Evolutionary conservation across 2,888 invertebrate genomes (phyloP).

Genomic region (Diadegma fenestrale): DNA sequence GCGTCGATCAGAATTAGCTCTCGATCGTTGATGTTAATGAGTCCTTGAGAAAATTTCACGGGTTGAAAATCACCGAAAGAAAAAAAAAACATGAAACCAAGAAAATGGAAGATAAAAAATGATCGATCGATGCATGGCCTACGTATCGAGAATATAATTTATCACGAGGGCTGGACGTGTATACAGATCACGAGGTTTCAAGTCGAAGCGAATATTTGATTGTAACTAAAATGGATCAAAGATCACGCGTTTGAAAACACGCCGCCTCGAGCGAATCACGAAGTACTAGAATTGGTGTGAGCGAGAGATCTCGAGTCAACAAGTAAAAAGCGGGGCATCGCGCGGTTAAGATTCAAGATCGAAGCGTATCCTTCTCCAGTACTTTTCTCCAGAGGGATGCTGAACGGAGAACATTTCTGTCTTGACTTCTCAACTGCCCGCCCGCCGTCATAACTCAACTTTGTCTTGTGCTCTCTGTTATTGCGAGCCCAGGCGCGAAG

Average conservation of each 20-base stretch:
- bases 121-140: conserved; percentile 18
- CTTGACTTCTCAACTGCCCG: conserved; percentile 59
- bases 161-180: conserved; percentile 14
- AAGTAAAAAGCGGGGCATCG: background rate
- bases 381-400: conserved; percentile 18
- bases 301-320: conserved; percentile 24
- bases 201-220: conserved; percentile 52
- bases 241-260: conserved; percentile 59
- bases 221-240: conserved; percentile 63
- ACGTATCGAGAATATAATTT: conserved; percentile 15
- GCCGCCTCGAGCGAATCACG: conserved; percentile 58
- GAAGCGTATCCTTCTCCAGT: conserved; percentile 35
- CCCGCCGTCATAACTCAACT: conserved; percentile 80
- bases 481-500: conserved; percentile 70
- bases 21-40: conserved; percentile 62
- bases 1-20: conserved; percentile 54
- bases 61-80: conserved; percentile 9
- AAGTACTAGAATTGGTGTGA: conserved; percentile 47
- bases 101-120: conserved; percentile 5
- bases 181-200: conserved; percentile 45
- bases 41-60: conserved; percentile 10
- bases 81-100: background rate
- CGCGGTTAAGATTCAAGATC: conserved; percentile 31
- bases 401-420: conserved; percentile 30
- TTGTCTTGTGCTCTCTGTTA: conserved; percentile 74